phyloP scores from a whole-genome alignment of 1,140 invertebrate genomes.

The Coptotermes formosanus region DNA sequence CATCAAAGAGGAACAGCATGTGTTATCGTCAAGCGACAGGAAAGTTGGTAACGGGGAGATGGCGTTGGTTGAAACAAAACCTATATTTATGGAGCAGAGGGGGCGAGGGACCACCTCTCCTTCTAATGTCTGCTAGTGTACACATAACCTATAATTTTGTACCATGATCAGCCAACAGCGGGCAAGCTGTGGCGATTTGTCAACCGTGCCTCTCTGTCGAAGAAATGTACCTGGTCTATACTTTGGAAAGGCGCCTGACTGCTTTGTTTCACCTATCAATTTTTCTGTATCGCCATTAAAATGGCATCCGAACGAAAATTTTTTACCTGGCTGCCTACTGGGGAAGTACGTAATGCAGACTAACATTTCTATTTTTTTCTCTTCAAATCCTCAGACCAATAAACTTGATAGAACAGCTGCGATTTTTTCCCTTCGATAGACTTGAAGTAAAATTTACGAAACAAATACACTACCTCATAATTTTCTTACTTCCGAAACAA shows the following conservation, averaged over 20 bases:
- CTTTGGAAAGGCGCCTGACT: not conserved
- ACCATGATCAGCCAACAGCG: not conserved
- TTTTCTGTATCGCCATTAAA: not conserved
- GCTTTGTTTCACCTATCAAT: slow-evolving; percentile 7
- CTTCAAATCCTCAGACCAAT: not conserved
- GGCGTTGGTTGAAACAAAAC: slow-evolving; percentile 7
- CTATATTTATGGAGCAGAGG: not conserved
- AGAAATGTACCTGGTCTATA: not conserved
- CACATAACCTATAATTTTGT: slow-evolving; percentile 13
- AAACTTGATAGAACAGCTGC: not conserved
- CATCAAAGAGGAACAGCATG: too few species aligned
- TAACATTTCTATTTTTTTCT: not conserved
- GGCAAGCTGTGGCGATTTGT: slow-evolving; percentile 6
- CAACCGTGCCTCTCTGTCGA: slow-evolving; percentile 8
- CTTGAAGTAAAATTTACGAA: not conserved
- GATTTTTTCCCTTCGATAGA: not conserved
- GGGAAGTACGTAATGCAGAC: not conserved
- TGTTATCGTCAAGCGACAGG: not conserved
- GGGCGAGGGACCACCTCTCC: not conserved
- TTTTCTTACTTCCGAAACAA: not conserved
- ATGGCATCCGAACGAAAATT: not conserved
- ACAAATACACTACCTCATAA: not conserved
- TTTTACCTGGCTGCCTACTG: not conserved
- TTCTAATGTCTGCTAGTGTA: not conserved
- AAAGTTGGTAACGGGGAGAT: not conserved